These are phyloP conservation scores for Thamnophis sirtalis DNA, from an alignment of 2,113 vertebrate species.

Conservation along the genomic window DNA sequence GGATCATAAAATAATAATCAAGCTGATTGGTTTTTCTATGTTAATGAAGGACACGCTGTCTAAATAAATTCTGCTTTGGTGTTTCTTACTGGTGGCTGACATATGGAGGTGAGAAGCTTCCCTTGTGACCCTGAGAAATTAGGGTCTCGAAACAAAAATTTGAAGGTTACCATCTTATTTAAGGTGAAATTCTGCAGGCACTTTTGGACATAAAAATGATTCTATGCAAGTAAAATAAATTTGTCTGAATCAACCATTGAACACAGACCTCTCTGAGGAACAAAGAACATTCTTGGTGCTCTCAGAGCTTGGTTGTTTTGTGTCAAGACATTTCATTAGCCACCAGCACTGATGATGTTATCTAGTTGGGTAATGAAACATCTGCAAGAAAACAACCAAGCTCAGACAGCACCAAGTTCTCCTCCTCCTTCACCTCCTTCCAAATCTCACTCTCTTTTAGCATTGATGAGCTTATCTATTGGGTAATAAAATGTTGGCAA, in stretches of 20 bases:
- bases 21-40: conserved; percentile 43
- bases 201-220: background rate
- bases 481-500: background rate
- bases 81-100: background rate
- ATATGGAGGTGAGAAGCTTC: background rate
- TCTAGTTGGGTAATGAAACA: background rate
- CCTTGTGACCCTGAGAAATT: background rate
- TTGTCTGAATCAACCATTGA: background rate
- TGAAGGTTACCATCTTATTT: too few relatives aligned
- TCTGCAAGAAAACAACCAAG: background rate
- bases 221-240: background rate
- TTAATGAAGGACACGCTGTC: conserved; percentile 33
- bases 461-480: too few relatives aligned
- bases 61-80: conserved; percentile 42
- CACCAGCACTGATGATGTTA: background rate
- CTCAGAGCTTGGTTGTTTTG: background rate
- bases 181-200: background rate
- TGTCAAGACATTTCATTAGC: background rate
- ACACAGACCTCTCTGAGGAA: background rate
- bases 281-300: background rate
- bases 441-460: too few relatives aligned
- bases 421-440: too few relatives aligned
- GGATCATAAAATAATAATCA: conserved; percentile 60
- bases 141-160: background rate
- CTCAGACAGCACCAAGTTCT: background rate